Base-by-base conservation (phyloP, 2,113 vertebrate genomes). In the Talpa occidentalis region DNA sequence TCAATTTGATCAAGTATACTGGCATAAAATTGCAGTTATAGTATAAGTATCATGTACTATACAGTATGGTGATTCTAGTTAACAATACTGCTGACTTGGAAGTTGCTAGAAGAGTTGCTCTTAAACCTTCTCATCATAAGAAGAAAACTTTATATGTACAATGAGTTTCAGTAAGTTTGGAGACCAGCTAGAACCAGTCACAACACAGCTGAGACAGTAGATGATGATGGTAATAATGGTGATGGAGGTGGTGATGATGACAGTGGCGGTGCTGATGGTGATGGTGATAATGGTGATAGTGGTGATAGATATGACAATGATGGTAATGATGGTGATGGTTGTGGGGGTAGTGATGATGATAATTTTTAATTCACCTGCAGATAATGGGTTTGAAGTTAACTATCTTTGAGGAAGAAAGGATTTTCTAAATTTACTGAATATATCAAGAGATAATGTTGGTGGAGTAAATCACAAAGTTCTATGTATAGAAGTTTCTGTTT, bases 291-390 rank as follows among this genome's bases (percentile, higher is more conserved):
- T 52, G 69, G 1, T 60, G 19, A 0, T 10, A 21, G 7, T 69
- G 64, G 0, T 40, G 24, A 0, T 4, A 1, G 56, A 0, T 80
- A 17, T 35, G 42, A 0, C 28, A 8, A 8, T 4, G 10, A 0
- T 49, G 42, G 0, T 49, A 52, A 32, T 32, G 30, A 0, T 47
- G 10, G 22, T 10, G 10, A 2, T 37, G 49, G 2, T 17, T 6
- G 6, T 72, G 3, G 0, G 37, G 24, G 1, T 72, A 15, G 2
- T 32, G 56, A 1, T 64, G 12, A 1, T 73, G 67, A 0, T 52
- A 59, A 6, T 76, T 69, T 77, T 83, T 66, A 66, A 14, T n/a
- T 88, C 37, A 37, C 14, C n/a, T 16, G 32, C 59, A 77, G 78
- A 37, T 3, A 76, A 54, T 8, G 49, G 16, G 30, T 5, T 44